Evolutionary conservation across 2,797 vertebrate species (phyloP).

Genomic region (Sebastes cheni): DNA sequence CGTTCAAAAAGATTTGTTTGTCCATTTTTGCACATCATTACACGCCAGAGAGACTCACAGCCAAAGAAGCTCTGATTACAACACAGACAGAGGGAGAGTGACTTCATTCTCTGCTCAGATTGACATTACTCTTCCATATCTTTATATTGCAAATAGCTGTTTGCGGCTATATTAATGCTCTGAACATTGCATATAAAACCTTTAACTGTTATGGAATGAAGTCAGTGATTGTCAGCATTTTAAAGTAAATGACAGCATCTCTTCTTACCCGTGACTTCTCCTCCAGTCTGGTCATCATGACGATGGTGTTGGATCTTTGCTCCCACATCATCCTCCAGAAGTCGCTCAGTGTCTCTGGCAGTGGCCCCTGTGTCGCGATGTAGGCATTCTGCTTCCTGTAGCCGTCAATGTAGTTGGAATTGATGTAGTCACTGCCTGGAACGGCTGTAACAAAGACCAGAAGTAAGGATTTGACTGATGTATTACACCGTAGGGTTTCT

Average conservation of each 20-base stretch:
- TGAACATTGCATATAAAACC: no score
- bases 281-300: constrained; percentile 99
- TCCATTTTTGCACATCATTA: no score
- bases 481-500: not conserved
- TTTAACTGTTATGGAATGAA: not conserved
- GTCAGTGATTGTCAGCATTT: not conserved
- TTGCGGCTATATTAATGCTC: no score
- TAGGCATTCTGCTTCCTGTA: constrained; percentile 99
- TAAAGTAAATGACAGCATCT: not conserved
- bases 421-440: constrained; percentile 94
- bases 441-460: constrained; percentile 57
- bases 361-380: constrained; percentile 96
- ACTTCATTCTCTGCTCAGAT: no score
- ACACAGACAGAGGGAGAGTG: no score
- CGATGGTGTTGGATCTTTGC: constrained; percentile 92
- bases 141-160: no score
- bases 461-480: not conserved
- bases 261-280: constrained; percentile 89
- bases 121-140: no score
- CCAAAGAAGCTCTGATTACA: no score
- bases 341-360: constrained; percentile 96
- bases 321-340: constrained; percentile 99
- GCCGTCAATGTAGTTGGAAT: constrained; percentile 97
- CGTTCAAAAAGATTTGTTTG: no score
- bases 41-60: no score